Base-by-base conservation (phyloP, 2,797 vertebrate species). In the Psittacula echo region DNA sequence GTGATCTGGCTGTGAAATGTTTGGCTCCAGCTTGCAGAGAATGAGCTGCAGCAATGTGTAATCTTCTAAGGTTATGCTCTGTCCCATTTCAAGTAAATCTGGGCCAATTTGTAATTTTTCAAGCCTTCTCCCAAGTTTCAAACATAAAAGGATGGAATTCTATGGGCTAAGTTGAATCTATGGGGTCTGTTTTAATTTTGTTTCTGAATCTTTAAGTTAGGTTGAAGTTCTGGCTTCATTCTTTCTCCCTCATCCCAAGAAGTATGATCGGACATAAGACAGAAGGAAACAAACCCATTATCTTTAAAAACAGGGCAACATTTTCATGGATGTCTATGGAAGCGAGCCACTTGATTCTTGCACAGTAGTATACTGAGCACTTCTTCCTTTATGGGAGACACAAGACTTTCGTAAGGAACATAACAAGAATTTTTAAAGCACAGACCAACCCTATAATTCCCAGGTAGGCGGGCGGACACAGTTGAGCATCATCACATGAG, bases 381-480 rank as follows among this genome's bases (percentile, higher is more conserved):
- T 6, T 77, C 64, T 90, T 85, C 44, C 60, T 66, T 37, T 87
- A 6, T 0, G 1, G 30, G 61, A 74, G 47, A 95, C 75, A 92
- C 22, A 44, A 76, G 56, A 30, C 56, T 70, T 72, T 83, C 89
- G 50, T 89, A 65, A 85, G 66, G 62, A 92, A 34, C 24, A 45
- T 65, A 87, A 61, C 15, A 91, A 87, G 79, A 76, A 71, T 68
- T 90, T 95, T 93, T 77, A 80, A 90, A 89, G 68, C 72, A 93
- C 85, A 91, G 68, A 91, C 24, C 41, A 80, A 32, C 34, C 27
- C 65, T 83, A 0, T 72, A 89, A 50, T 66, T 87, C 58, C 42
- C 72, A 78, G 42, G 41, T 0, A 50, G 65, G 53, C 60, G 22
- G 10, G 50, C 26, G 39, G 74, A 32, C 51, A 87, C 68, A 29